Percentiles rank a stretch among this genome's conserved stretches.
Conservation (phyloP, 1,140 invertebrate species). For the Drosophila bocki region DNA sequence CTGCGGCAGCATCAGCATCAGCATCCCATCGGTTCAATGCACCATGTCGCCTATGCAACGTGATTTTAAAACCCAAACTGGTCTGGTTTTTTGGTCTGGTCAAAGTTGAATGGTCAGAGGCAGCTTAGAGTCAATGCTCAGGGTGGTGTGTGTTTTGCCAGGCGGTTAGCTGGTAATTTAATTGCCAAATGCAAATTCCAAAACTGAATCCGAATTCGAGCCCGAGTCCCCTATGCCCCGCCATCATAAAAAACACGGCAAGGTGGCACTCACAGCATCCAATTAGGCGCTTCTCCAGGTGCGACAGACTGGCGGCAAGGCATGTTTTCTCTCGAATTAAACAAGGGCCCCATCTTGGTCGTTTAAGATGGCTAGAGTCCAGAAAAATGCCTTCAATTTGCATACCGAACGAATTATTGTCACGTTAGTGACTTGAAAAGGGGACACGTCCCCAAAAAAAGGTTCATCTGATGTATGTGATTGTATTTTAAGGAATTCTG, state of each 20-base stretch:
- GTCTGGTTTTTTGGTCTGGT: slow-evolving; percentile 17
- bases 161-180: slow-evolving; percentile 47
- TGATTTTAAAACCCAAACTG: slow-evolving; percentile 36
- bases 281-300: slow-evolving; percentile 42
- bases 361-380: slow-evolving; percentile 12
- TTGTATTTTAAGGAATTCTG: slow-evolving; percentile 6
- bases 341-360: slow-evolving; percentile 1
- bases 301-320: slow-evolving; percentile 12
- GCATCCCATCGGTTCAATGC: slow-evolving; percentile 35
- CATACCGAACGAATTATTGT: slow-evolving; percentile 14
- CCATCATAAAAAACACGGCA: slow-evolving; percentile 32
- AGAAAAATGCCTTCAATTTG: slow-evolving; percentile 13
- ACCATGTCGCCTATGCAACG: slow-evolving; percentile 23
- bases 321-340: not conserved
- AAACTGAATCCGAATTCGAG: not conserved
- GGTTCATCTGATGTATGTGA: slow-evolving; percentile 7
- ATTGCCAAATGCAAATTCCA: slow-evolving; percentile 61
- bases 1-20: not conserved
- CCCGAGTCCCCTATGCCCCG: not conserved
- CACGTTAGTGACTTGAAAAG: slow-evolving; percentile 20
- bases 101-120: slow-evolving; percentile 57
- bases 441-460: not conserved
- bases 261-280: slow-evolving; percentile 8
- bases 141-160: slow-evolving; percentile 35
- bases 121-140: slow-evolving; percentile 28